Evolutionary conservation across 1,140 invertebrate genomes (phyloP).

Genomic region (Gyrodactylus salaris): DNA sequence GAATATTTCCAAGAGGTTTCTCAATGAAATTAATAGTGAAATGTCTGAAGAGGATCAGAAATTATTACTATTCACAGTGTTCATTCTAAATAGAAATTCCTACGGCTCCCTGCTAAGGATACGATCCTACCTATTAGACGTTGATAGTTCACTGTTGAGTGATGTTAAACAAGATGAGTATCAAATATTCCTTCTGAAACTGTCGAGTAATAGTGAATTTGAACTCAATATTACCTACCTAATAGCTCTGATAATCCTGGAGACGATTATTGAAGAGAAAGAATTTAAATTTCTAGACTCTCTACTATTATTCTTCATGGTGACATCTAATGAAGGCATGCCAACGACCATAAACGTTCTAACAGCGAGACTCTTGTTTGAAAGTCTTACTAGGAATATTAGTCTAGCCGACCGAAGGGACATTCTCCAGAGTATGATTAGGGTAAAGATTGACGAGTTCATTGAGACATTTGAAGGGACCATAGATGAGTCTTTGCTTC

Average conservation of each 20-base stretch:
- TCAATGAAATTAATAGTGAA: background rate
- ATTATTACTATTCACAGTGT: background rate
- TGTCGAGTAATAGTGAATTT: background rate
- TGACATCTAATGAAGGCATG: too few species aligned
- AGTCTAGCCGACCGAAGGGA: too few species aligned
- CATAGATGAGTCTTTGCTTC: background rate
- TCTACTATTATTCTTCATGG: background rate
- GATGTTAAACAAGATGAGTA: background rate
- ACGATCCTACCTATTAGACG: background rate
- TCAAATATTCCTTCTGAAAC: background rate
- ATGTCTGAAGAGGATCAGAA: background rate
- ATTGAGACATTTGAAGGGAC: background rate
- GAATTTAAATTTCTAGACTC: background rate
- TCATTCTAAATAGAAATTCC: background rate
- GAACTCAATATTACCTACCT: background rate
- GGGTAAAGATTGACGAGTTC: background rate
- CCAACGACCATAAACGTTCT: background rate
- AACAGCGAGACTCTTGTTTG: background rate
- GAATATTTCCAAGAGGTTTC: background rate
- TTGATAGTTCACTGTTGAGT: background rate
- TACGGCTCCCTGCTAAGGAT: background rate
- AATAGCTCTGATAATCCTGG: background rate
- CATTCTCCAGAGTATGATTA: too few species aligned
- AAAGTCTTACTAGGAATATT: too few species aligned
- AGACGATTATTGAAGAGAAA: background rate